These are phyloP conservation scores for Hemistola chrysoprasaria DNA, from an alignment of 2,888 invertebrate species.

Conservation along the genomic window DNA sequence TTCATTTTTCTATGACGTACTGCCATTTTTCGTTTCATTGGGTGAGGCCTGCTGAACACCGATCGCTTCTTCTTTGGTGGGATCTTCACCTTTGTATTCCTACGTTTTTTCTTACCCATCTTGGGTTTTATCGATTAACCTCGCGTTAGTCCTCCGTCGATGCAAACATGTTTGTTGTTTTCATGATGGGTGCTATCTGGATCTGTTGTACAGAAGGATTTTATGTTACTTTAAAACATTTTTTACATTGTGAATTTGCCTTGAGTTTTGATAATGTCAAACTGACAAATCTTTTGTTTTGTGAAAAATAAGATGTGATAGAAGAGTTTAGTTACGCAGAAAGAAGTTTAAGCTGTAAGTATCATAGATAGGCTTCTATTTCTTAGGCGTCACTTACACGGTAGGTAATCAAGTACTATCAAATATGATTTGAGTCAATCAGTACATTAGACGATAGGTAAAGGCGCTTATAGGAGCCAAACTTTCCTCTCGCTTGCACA, in stretches of 20 bases:
- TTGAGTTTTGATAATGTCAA: conserved; percentile 16
- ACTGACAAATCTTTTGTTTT: conserved; percentile 14
- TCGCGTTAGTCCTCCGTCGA: too few species aligned
- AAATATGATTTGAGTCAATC: too few species aligned
- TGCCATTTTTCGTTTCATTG: conserved; percentile 57
- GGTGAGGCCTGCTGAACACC: conserved; percentile 60
- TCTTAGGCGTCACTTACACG: too few species aligned
- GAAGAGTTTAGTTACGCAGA: conserved; percentile 11
- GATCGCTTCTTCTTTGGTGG: conserved; percentile 51
- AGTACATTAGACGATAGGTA: too few species aligned
- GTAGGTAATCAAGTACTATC: too few species aligned
- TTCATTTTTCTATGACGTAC: conserved; percentile 52
- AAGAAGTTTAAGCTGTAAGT: conserved; percentile 1
- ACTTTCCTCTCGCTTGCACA: too few species aligned
- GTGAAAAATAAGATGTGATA: conserved; percentile 3
- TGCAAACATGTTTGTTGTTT: conserved; percentile 13
- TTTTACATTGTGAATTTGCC: conserved; percentile 24
- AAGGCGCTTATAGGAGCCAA: too few species aligned
- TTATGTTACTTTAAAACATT: conserved; percentile 5
- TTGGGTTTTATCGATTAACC: too few species aligned
- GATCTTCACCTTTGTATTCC: conserved; percentile 34
- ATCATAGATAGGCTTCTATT: too few species aligned
- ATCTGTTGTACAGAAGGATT: conserved; percentile 6
- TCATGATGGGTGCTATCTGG: not conserved
- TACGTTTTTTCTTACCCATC: conserved; percentile 54